Evolutionary conservation across 2,113 vertebrate species (phyloP).

Genomic region (Aspiorhynchus laticeps): DNA sequence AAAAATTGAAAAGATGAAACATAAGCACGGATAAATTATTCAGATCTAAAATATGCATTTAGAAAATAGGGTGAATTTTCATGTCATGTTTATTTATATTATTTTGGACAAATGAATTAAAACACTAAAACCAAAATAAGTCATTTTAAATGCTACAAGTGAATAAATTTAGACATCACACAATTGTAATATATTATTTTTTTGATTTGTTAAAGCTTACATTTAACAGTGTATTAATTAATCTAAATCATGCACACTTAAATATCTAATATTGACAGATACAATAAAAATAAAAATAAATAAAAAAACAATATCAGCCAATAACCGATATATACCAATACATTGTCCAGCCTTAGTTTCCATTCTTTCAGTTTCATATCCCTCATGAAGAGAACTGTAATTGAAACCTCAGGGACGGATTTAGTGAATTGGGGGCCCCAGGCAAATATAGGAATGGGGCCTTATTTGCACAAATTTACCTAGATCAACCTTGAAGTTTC

Average conservation of each 20-base stretch:
- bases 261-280: not conserved
- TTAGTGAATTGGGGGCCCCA: no score
- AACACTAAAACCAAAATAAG: not conserved
- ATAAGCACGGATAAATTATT: not conserved
- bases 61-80: not conserved
- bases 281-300: no score
- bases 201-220: not conserved
- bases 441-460: no score
- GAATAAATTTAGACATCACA: not conserved
- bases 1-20: not conserved
- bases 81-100: not conserved
- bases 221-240: not conserved
- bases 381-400: not conserved
- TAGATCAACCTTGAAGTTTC: no score
- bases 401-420: no score
- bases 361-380: slow-evolving; percentile 13
- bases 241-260: not conserved
- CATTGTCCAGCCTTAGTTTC: not conserved
- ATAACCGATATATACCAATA: not conserved
- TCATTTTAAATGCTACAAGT: not conserved
- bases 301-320: not conserved
- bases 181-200: not conserved
- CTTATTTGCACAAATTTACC: no score
- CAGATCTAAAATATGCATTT: not conserved
- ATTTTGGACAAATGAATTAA: not conserved